Evolutionary conservation across 2,113 vertebrate genomes (phyloP).

Genomic region (Gobio gobio): DNA sequence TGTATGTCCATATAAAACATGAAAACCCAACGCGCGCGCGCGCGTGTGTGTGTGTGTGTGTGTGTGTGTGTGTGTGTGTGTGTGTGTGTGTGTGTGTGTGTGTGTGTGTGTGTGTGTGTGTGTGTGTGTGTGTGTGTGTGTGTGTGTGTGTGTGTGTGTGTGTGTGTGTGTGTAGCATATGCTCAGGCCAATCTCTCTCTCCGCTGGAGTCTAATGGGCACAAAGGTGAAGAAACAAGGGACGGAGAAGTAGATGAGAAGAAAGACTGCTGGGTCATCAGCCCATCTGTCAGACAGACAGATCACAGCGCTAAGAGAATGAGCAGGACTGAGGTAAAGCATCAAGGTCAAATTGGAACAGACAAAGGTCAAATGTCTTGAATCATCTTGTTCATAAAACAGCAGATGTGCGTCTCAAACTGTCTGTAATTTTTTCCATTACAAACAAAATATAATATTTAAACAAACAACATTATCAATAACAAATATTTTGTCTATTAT

Average conservation of each 20-base stretch:
- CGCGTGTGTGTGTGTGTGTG: not conserved
- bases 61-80: too few species aligned
- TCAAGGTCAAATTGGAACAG: not conserved
- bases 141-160: conserved; percentile 1
- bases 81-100: conserved; percentile 11
- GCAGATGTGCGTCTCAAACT: not conserved
- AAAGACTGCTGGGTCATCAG: conserved; percentile 20
- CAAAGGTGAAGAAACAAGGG: conserved; percentile 42
- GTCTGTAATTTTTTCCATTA: too few species aligned
- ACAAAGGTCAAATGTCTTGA: not conserved
- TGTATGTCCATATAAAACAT: too few species aligned
- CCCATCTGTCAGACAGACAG: conserved; percentile 16
- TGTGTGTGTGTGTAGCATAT: conserved; percentile 44
- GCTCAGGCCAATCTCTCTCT: conserved; percentile 50
- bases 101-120: conserved; percentile 1
- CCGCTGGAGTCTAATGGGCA: conserved; percentile 55
- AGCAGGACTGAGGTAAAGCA: not conserved
- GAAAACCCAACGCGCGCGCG: not conserved
- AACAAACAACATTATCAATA: too few species aligned
- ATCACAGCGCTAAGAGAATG: conserved; percentile 9
- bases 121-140: conserved; percentile 19
- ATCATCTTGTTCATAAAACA: not conserved
- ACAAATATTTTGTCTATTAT: too few species aligned
- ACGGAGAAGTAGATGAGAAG: conserved; percentile 23
- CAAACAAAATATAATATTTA: too few species aligned